Base-by-base conservation (phyloP, 2,797 vertebrate species). In the Hemitrygon akajei region DNA sequence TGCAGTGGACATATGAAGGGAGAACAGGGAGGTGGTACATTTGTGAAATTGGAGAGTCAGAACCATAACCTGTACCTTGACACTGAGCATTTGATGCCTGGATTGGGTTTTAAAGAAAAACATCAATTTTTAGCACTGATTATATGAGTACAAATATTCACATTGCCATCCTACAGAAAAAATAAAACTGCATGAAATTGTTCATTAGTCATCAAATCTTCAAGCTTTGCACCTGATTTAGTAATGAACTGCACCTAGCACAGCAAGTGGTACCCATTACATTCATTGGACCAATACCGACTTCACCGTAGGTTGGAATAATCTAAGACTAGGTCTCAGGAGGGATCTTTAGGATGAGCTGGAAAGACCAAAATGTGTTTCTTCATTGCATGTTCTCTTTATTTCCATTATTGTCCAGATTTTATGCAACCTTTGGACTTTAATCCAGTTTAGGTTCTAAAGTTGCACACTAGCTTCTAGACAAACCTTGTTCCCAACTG, bases 81-180 rank as follows among this genome's bases (percentile, higher is more conserved):
- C 20, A 34, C 86, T 66, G 27, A 60, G 82, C 82, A 60, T 60
- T 89, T 89, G 60, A 89, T 89, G 60, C 86, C 20, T 22, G 63
- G 30, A 89, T 89, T 89, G 86, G 30, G n/a, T 89, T 89, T 89
- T n/a, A 69, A 69, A 89, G n/a, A 34, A 66, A 34, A 7, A 34
- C 18, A 60, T 89, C 86, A 89, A n/a, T 66, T 89, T 89, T 34
- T 22, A 37, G 60, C 86, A 89, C 16, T 10, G 34, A 4, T 25
- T 89, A 69, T 89, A 5, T 20, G 34, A 34, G 18, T 69, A 37
- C 14, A 58, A 84, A 86, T 60, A 86, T 89, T 37, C 7, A 20
- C 86, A n/a, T 34, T 11, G 5, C 56, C 25, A 11, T 58, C 30
- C 84, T 66, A 30, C n/a, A 69, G 3, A 7, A 37, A 34, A 87